Percentiles rank a stretch among this genome's conserved stretches.
Conservation (phyloP, 2,113 vertebrate species). For the Zeus faber region DNA sequence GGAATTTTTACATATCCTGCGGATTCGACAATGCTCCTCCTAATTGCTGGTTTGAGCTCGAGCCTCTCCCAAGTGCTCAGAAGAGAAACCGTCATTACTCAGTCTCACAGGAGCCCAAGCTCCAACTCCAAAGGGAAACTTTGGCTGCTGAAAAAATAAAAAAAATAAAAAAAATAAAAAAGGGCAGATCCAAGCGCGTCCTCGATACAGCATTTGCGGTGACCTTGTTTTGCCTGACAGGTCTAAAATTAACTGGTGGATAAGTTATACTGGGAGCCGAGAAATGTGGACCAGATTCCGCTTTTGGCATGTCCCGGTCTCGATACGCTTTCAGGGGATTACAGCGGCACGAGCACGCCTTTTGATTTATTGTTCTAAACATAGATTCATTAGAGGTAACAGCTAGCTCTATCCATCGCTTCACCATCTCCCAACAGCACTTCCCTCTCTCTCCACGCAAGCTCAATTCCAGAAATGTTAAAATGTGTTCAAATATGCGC, state of each 20-base stretch:
- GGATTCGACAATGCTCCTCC: constrained; percentile 61
- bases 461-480: constrained; percentile 27
- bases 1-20: constrained; percentile 68
- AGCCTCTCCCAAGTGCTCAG: constrained; percentile 76
- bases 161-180: constrained; percentile 30
- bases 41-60: constrained; percentile 71
- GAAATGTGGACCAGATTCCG: constrained; percentile 70
- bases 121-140: constrained; percentile 66
- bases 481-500: neutral
- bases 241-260: constrained; percentile 70
- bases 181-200: constrained; percentile 65
- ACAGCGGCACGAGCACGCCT: constrained; percentile 56
- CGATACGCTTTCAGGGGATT: constrained; percentile 62
- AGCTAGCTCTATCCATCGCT: constrained; percentile 52
- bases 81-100: constrained; percentile 74
- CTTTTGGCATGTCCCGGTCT: constrained; percentile 61
- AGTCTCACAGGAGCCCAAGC: constrained; percentile 63
- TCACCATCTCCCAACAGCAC: constrained; percentile 16
- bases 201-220: constrained; percentile 69
- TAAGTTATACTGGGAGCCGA: constrained; percentile 65
- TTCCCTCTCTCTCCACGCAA: constrained; percentile 26
- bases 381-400: constrained; percentile 71
- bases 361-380: constrained; percentile 71
- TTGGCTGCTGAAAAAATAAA: constrained; percentile 66
- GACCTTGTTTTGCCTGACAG: constrained; percentile 72